phyloP scores from a whole-genome alignment of 2,888 invertebrate species.

The Cantharis rustica region DNA sequence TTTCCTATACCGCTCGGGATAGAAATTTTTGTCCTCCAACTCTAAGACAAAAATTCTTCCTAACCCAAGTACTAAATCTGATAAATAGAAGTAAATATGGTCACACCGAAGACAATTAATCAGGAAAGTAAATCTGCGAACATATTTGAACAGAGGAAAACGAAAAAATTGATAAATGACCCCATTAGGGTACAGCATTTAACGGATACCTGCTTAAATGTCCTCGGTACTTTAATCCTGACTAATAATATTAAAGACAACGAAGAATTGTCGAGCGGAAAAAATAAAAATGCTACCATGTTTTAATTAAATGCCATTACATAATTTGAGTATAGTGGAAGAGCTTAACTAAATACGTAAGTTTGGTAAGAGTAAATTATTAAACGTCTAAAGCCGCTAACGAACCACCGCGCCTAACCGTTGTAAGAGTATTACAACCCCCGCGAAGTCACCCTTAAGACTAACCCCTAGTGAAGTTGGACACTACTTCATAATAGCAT shows the following conservation, averaged over 20 bases:
- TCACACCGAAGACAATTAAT: conserved; percentile 31
- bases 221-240: conserved; percentile 44
- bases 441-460: conserved; percentile 22
- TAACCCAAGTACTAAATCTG: conserved; percentile 7
- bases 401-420: conserved; percentile 30
- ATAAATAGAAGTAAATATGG: conserved; percentile 29
- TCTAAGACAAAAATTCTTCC: background rate
- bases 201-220: conserved; percentile 45
- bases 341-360: conserved; percentile 22
- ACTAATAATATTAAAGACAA: conserved; percentile 39
- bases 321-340: background rate
- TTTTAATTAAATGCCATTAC: background rate
- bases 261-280: background rate
- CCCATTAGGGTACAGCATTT: conserved; percentile 48
- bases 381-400: conserved; percentile 35
- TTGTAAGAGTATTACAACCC: conserved; percentile 34
- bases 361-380: conserved; percentile 30
- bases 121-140: conserved; percentile 38
- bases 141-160: conserved; percentile 44
- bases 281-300: background rate
- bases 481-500: conserved; percentile 40
- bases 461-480: conserved; percentile 36
- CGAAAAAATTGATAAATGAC: conserved; percentile 50
- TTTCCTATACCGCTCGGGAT: background rate
- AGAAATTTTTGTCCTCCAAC: background rate